These are phyloP conservation scores for Bombus pascuorum DNA, from an alignment of 1,140 invertebrate species.

Conservation along the genomic window DNA sequence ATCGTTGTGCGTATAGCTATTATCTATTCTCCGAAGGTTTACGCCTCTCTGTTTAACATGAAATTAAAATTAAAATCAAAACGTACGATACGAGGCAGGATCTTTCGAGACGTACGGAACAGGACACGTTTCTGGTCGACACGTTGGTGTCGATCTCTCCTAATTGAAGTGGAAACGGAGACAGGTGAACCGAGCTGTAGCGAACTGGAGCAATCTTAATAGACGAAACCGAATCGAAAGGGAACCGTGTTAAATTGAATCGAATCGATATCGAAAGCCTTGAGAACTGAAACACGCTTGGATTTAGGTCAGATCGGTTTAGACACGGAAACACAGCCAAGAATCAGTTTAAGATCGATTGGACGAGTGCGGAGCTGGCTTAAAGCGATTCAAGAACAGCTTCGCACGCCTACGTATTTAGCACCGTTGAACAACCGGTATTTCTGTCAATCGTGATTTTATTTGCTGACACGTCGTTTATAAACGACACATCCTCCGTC, in stretches of 20 bases:
- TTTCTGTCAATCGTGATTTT: constrained; percentile 35
- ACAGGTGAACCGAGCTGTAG: not conserved
- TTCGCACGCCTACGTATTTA: constrained; percentile 8
- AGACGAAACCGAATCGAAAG: constrained; percentile 7
- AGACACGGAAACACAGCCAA: not conserved
- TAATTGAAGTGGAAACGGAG: not conserved
- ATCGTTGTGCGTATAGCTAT: no score
- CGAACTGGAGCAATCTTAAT: constrained; percentile 6
- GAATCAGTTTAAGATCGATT: not conserved
- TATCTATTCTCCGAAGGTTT: no score
- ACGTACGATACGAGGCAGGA: no score
- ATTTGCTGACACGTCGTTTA: constrained; percentile 42
- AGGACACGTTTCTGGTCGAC: not conserved
- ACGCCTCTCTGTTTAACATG: not conserved
- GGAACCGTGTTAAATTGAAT: not conserved
- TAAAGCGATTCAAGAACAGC: constrained; percentile 5
- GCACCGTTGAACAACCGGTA: constrained; percentile 4
- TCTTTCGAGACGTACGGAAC: not conserved
- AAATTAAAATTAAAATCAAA: not conserved
- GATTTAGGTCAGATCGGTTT: constrained; percentile 15
- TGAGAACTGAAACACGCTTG: not conserved
- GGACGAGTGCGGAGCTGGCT: not conserved
- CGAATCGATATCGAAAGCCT: not conserved
- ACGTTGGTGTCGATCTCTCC: not conserved
- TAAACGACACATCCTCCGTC: constrained; percentile 44